Evolutionary conservation across 37 sponge, comb jelly and placozoan species (phyloP).

Genomic region (Tethya wilhelma): DNA sequence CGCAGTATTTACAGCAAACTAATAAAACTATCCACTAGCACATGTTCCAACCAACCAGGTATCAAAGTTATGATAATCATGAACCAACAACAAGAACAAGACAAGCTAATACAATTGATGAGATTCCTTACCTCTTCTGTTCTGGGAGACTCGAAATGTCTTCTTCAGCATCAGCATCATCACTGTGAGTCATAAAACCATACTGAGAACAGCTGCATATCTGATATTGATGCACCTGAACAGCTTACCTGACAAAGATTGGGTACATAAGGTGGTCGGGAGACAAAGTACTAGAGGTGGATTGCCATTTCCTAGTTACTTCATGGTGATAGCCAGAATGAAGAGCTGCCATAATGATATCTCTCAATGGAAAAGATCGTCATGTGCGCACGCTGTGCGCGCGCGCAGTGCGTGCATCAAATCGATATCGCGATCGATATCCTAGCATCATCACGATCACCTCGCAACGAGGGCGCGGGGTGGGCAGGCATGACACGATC

Average conservation of each 20-base stretch:
- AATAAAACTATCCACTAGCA: too few species aligned
- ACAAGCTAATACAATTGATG: background rate
- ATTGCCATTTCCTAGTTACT: conserved; percentile 74
- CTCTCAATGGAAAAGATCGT: too few species aligned
- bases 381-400: too few species aligned
- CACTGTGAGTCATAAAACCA: conserved; percentile 48
- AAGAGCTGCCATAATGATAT: conserved; percentile 42
- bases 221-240: background rate
- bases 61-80: background rate
- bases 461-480: too few species aligned
- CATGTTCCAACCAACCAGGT: too few species aligned
- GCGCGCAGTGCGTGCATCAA: too few species aligned
- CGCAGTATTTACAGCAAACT: too few species aligned
- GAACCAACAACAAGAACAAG: background rate
- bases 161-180: conserved; percentile 75
- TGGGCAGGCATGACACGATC: too few species aligned
- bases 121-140: conserved; percentile 69
- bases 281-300: conserved; percentile 18
- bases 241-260: conserved; percentile 74
- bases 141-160: conserved; percentile 87
- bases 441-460: too few species aligned
- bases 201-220: background rate
- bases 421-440: too few species aligned
- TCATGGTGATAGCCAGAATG: conserved; percentile 85
- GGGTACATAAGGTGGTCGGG: conserved; percentile 67